Conservation (phyloP, 2,888 invertebrate genomes). For the Apamea crenata region DNA sequence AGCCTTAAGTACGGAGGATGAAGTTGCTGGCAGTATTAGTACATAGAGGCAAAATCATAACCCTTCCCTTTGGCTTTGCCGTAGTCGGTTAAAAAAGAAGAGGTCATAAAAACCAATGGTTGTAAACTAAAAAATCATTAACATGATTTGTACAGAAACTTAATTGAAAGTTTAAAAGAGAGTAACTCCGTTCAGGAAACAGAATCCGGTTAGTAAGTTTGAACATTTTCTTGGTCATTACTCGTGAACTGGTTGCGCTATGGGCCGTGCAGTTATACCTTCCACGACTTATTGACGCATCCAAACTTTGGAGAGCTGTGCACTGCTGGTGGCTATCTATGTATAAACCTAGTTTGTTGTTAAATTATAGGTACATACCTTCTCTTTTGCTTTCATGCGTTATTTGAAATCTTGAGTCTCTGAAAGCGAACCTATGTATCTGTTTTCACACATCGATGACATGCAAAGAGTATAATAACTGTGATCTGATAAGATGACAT, state of each 20-base stretch:
- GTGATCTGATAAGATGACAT: not conserved
- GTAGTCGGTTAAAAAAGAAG: not conserved
- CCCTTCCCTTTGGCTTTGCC: too few relatives aligned
- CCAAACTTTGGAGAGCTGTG: constrained; percentile 69
- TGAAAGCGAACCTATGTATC: not conserved
- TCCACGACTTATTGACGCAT: constrained; percentile 80
- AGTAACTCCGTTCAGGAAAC: constrained; percentile 68
- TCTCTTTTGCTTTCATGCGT: not conserved
- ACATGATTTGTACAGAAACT: constrained; percentile 12
- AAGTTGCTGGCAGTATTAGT: too few relatives aligned
- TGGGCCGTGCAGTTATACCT: constrained; percentile 83
- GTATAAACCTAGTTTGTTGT: constrained; percentile 7
- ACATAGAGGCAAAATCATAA: too few relatives aligned
- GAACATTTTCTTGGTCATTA: constrained; percentile 79
- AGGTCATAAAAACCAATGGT: not conserved
- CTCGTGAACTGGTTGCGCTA: constrained; percentile 75
- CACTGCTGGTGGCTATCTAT: constrained; percentile 7
- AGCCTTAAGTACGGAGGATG: too few relatives aligned
- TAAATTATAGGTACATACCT: constrained; percentile 21
- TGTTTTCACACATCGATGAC: not conserved
- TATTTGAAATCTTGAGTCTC: constrained; percentile 13
- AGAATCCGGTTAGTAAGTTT: constrained; percentile 80
- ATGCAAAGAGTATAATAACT: not conserved
- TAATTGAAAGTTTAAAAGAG: constrained; percentile 14
- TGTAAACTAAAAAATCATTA: not conserved